Evolutionary conservation across 2,113 vertebrate genomes (phyloP).

Genomic region (Romanogobio albipinnatus): DNA sequence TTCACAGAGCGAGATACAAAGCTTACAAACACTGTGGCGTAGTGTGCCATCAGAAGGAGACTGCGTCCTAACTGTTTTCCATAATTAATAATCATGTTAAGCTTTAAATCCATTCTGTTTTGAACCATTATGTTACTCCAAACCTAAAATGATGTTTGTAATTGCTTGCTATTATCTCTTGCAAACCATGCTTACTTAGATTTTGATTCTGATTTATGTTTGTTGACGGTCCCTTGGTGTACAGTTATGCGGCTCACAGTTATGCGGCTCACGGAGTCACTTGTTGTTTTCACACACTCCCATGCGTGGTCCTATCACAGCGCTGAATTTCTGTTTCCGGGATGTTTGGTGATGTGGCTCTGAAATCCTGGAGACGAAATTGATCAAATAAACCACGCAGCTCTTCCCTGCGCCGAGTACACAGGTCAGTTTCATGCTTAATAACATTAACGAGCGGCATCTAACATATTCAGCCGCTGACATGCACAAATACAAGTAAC

Average conservation of each 20-base stretch:
- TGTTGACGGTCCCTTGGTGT: not conserved
- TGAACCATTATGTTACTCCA: conserved; percentile 56
- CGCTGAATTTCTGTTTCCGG: conserved; percentile 74
- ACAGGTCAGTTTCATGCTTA: conserved; percentile 67
- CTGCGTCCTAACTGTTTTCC: conserved; percentile 72
- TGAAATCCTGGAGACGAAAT: conserved; percentile 71
- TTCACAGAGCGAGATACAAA: conserved; percentile 66
- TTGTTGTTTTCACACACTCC: conserved; percentile 58
- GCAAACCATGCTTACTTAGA: not conserved
- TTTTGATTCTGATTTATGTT: not conserved
- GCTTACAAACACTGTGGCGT: conserved; percentile 64
- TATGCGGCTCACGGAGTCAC: not conserved
- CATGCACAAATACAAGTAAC: not conserved
- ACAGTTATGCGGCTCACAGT: not conserved
- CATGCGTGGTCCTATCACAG: conserved; percentile 73
- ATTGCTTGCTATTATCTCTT: not conserved
- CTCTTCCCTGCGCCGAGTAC: conserved; percentile 51
- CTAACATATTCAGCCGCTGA: not conserved
- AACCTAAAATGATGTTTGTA: not conserved
- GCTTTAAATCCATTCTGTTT: conserved; percentile 58
- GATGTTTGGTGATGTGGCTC: conserved; percentile 82
- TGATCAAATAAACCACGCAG: conserved; percentile 63
- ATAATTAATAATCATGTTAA: conserved; percentile 69
- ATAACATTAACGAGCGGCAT: not conserved
- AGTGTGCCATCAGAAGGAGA: conserved; percentile 72